Base-by-base conservation (phyloP, 2,888 invertebrate genomes). In the Hypolimnas misippus region DNA sequence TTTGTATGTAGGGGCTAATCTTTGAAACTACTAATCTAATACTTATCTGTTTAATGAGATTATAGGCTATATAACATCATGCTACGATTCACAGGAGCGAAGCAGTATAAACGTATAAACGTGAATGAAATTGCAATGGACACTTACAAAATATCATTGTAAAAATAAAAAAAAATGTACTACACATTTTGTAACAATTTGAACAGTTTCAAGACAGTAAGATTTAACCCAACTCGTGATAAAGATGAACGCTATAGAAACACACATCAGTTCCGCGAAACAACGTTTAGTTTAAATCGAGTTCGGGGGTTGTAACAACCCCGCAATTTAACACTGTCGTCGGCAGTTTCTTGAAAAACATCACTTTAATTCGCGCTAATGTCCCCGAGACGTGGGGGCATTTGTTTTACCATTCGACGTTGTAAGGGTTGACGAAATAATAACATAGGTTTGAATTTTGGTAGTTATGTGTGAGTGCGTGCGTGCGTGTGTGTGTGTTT, bases 261-360 rank as follows among this genome's bases (percentile, higher is more conserved):
- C 14, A 49, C 21, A 46, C 25, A 14, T 25, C 16, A n/a, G 12
- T 46, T 19, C 57, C n/a, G n/a, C 33, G 7, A 25, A 21, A 14
- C 44, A 44, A 8, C 29, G 59, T 35, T 54, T 21, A 21, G 44
- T 16, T 46, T 25, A 44, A 60, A 49, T 25, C 29, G 49, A 14
- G 49, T 49, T 60, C 19, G 59, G 21, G 44, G 52, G 52, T 46
- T 12, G 46, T 25, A 53, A 54, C 53, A 44, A 60, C 25, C 53
- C 46, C 35, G 53, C 46, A 53, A 60, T 60, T 54, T 60, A 60
- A 38, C 53, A 60, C 53, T 60, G 59, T 60, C 59, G 59, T 8
- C 59, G 59, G 53, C 59, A 60, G 59, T 53, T 49, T 59, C 59
- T 59, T 53, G 59, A 59, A 59, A 59, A 59, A 53, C 53, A 35